Conservation (phyloP, 2,888 invertebrate species). For the Pandemis corylana region DNA sequence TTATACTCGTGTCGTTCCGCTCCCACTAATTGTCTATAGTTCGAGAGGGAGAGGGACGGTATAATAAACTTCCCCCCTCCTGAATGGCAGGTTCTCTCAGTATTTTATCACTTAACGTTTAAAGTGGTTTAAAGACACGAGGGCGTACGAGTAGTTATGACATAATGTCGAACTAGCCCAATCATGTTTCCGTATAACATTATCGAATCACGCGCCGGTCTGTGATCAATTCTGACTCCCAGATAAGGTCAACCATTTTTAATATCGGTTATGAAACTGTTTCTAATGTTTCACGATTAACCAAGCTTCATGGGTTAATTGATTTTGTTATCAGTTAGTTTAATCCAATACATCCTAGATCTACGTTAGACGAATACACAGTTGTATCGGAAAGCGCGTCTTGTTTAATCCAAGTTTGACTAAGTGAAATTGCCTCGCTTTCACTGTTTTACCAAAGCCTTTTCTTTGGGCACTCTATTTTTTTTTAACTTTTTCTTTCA, state of each 20-base stretch:
- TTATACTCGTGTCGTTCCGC: no score
- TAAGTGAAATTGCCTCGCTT: neutral
- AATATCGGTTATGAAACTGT: neutral
- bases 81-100: constrained; percentile 8
- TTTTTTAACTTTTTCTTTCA: neutral
- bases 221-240: constrained; percentile 11
- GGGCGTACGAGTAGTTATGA: constrained; percentile 13
- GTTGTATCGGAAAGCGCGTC: neutral
- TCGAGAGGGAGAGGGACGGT: no score
- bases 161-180: constrained; percentile 24
- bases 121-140: constrained; percentile 13
- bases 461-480: neutral
- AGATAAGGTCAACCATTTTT: constrained; percentile 31
- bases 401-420: neutral
- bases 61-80: neutral
- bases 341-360: neutral
- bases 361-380: no score
- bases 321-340: neutral
- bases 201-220: constrained; percentile 26
- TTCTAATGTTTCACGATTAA: neutral
- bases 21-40: no score
- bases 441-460: neutral
- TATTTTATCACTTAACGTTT: neutral
- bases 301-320: neutral
- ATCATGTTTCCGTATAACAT: constrained; percentile 21